A percentile compares a stretch with the other conserved stretches of the same genome.
These are phyloP conservation scores for Tenodera sinensis DNA, from an alignment of 2,888 invertebrate genomes.

Conservation along the genomic window DNA sequence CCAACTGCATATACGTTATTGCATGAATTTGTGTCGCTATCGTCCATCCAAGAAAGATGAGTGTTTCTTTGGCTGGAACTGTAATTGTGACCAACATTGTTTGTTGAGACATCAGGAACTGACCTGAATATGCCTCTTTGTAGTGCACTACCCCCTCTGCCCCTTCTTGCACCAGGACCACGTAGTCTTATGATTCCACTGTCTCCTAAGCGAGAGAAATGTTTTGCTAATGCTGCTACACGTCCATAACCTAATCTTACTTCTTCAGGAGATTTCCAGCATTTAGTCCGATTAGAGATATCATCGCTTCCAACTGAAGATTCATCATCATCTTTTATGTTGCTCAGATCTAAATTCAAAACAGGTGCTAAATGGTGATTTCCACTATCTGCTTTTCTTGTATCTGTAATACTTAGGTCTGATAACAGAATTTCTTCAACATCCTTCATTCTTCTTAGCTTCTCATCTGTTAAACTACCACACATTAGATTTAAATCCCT, in stretches of 20 bases:
- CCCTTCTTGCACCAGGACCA: neutral
- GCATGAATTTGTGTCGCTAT: slow-evolving; percentile 9
- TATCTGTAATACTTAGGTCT: neutral
- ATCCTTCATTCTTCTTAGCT: slow-evolving; percentile 8
- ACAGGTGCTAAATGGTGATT: slow-evolving; percentile 28
- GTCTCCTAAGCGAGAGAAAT: slow-evolving; percentile 47
- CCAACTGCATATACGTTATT: slow-evolving; percentile 26
- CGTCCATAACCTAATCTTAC: slow-evolving; percentile 64
- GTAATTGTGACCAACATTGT: slow-evolving; percentile 33
- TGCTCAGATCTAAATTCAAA: slow-evolving; percentile 44
- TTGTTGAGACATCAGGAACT: slow-evolving; percentile 38
- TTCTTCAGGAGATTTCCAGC: slow-evolving; percentile 69
- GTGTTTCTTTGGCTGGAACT: slow-evolving; percentile 36
- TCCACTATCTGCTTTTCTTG: neutral
- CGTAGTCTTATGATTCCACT: slow-evolving; percentile 8
- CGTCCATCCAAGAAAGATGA: slow-evolving; percentile 27
- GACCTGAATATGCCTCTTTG: slow-evolving; percentile 49
- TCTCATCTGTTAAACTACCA: neutral
- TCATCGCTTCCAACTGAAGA: neutral
- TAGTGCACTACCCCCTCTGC: slow-evolving; percentile 32
- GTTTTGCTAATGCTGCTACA: slow-evolving; percentile 67
- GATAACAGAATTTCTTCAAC: slow-evolving; percentile 24
- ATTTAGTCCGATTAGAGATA: slow-evolving; percentile 43
- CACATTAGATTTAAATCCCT: neutral
- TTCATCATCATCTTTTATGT: slow-evolving; percentile 39